Evolutionary conservation across 1,140 invertebrate species (phyloP).

Genomic region (Heliothis virescens): DNA sequence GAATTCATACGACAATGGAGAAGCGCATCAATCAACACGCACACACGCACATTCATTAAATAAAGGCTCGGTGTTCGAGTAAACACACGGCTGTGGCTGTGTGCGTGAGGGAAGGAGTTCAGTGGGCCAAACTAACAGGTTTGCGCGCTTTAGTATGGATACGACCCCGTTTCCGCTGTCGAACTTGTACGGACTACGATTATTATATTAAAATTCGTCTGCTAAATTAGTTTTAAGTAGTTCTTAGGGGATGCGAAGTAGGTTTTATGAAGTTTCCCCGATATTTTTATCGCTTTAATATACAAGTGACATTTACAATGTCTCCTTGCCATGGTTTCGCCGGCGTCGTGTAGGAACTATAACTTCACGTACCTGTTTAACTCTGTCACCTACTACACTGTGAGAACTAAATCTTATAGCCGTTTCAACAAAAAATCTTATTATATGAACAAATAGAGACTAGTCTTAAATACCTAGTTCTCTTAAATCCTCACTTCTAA

Average conservation of each 20-base stretch:
- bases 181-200: slow-evolving; percentile 25
- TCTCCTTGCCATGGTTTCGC: no score
- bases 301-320: no score
- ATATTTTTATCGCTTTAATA: no score
- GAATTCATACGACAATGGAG: slow-evolving; percentile 49
- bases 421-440: no score
- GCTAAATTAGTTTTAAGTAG: not conserved
- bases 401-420: no score
- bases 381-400: no score
- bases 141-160: slow-evolving; percentile 45
- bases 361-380: no score
- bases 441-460: no score
- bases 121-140: slow-evolving; percentile 65
- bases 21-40: slow-evolving; percentile 45
- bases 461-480: no score
- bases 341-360: no score
- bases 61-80: slow-evolving; percentile 42
- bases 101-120: slow-evolving; percentile 59
- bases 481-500: no score
- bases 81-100: slow-evolving; percentile 39
- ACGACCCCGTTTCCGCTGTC: slow-evolving; percentile 56
- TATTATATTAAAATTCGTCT: slow-evolving; percentile 8
- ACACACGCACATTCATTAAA: slow-evolving; percentile 56
- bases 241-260: not conserved
- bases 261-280: no score